Percentiles rank a stretch among this genome's conserved stretches.
Evolutionary conservation across 1,140 invertebrate genomes (phyloP).

Genomic region (Plodia interpunctella): DNA sequence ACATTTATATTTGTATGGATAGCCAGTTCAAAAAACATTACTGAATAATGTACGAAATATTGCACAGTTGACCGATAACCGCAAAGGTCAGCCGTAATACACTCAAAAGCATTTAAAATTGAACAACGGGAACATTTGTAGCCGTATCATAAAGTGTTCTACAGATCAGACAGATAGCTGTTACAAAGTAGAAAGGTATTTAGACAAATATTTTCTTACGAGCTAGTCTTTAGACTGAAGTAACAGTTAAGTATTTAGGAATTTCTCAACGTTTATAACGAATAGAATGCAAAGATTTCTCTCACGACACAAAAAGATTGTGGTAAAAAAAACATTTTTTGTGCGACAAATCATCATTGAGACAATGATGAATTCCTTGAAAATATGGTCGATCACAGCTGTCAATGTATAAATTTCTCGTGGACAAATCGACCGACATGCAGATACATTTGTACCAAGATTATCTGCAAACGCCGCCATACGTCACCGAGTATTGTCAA

Average conservation of each 20-base stretch:
- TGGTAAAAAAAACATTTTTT: too few species aligned
- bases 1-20: not conserved
- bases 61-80: slow-evolving; percentile 13
- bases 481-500: not conserved
- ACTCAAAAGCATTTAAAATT: slow-evolving; percentile 9
- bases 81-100: slow-evolving; percentile 7
- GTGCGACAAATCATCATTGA: too few species aligned
- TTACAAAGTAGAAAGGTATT: not conserved
- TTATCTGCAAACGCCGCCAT: not conserved
- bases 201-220: not conserved
- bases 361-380: not conserved
- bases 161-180: not conserved
- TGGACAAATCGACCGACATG: slow-evolving; percentile 1
- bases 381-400: not conserved
- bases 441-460: not conserved
- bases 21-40: not conserved
- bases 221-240: too few species aligned
- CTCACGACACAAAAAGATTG: too few species aligned
- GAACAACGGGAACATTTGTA: not conserved
- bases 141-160: slow-evolving; percentile 2
- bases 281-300: too few species aligned
- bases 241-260: too few species aligned
- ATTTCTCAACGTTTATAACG: too few species aligned
- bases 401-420: not conserved
- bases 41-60: slow-evolving; percentile 2